A percentile compares a stretch with the other conserved stretches of the same genome.
These are phyloP conservation scores for Silurus glanis DNA, from an alignment of 2,113 vertebrate species.

Conservation along the genomic window DNA sequence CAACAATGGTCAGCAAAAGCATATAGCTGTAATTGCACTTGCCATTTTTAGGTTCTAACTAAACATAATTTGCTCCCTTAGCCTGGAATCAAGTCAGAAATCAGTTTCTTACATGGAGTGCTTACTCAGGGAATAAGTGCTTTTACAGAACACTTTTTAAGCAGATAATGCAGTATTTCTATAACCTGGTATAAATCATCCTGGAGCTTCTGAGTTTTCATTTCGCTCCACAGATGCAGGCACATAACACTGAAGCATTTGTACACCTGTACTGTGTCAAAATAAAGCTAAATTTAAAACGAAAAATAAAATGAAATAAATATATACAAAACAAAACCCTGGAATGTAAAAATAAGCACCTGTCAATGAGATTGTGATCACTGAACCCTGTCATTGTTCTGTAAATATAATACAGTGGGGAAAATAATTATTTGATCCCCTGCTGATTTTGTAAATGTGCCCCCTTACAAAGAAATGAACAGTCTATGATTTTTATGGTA, in stretches of 20 bases:
- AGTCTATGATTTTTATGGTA: no score
- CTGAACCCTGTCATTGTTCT: neutral
- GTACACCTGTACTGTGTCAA: neutral
- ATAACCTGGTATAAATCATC: neutral
- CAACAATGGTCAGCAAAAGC: neutral
- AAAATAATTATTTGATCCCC: neutral
- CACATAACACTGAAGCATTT: neutral
- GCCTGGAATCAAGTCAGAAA: neutral
- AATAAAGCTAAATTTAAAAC: neutral
- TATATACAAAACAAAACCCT: no score
- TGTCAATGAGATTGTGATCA: neutral
- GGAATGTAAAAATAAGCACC: neutral
- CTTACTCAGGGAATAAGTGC: neutral
- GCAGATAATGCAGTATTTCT: neutral
- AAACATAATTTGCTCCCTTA: neutral
- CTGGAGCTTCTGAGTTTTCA: neutral
- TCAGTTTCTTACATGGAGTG: neutral
- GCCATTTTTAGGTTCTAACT: neutral
- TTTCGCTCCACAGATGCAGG: neutral
- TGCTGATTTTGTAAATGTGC: no score
- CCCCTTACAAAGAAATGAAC: no score
- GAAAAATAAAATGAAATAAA: neutral
- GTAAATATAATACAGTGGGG: neutral
- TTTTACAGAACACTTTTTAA: neutral
- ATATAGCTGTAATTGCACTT: neutral